Evolutionary conservation across 2,797 vertebrate genomes (phyloP).

Genomic region (Thalassophryne amazonica): DNA sequence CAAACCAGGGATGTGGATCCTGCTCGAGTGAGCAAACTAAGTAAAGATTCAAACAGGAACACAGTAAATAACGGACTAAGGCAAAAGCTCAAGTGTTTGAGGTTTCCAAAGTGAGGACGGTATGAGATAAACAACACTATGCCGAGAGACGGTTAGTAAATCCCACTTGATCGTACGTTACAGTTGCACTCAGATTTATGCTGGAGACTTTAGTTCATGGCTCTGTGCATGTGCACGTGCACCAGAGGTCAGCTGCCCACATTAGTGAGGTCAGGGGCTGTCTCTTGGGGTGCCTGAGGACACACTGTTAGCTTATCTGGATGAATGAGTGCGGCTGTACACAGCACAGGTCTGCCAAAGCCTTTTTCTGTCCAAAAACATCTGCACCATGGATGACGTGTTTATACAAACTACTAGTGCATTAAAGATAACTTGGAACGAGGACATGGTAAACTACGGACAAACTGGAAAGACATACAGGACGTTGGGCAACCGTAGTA

Average conservation of each 20-base stretch:
- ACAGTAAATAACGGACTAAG: constrained; percentile 38
- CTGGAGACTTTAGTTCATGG: constrained; percentile 2
- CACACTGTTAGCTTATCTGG: constrained; percentile 67
- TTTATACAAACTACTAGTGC: constrained; percentile 16
- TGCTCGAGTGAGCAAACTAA: constrained; percentile 63
- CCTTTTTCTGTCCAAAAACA: constrained; percentile 7
- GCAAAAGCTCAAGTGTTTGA: constrained; percentile 22
- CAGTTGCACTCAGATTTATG: constrained; percentile 13
- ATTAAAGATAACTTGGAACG: constrained; percentile 17
- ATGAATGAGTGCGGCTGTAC: constrained; percentile 60
- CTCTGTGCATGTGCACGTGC: background rate
- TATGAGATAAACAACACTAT: constrained; percentile 3
- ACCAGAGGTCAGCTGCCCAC: constrained; percentile 48
- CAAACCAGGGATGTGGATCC: constrained; percentile 36
- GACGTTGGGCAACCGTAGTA: too few species aligned
- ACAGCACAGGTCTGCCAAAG: constrained; percentile 53
- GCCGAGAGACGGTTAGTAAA: constrained; percentile 22
- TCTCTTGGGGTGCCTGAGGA: constrained; percentile 61
- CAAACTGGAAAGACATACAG: constrained; percentile 18
- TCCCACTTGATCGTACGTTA: constrained; percentile 12
- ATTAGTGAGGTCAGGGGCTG: constrained; percentile 63
- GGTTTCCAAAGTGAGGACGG: constrained; percentile 8
- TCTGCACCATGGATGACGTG: constrained; percentile 29
- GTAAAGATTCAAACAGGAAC: constrained; percentile 59
- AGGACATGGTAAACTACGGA: constrained; percentile 9